phyloP scores from a whole-genome alignment of 2,113 vertebrate species.

The Cyrtonyx montezumae region DNA sequence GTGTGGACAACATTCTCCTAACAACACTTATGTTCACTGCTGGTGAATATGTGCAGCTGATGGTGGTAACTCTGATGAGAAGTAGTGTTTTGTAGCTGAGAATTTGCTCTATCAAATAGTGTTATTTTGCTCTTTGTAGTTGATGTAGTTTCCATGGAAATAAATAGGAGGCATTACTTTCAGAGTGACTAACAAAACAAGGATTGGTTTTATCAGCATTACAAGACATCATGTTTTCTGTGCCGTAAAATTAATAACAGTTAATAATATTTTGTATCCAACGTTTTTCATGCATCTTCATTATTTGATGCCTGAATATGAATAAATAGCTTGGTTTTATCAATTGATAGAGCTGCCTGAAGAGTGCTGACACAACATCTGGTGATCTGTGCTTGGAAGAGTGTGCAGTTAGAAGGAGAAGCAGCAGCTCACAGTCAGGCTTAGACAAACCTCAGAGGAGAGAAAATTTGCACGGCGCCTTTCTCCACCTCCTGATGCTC shows the following conservation, averaged over 20 bases:
- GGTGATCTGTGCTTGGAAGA: background rate
- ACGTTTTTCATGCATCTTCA: background rate
- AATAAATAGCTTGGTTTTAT: background rate
- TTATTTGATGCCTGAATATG: background rate
- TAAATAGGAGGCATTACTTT: too few species aligned
- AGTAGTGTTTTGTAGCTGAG: too few species aligned
- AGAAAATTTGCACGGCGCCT: fast-evolving
- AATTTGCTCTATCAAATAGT: too few species aligned
- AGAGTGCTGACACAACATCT: fast-evolving
- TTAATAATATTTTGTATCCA: background rate
- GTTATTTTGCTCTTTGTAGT: too few species aligned
- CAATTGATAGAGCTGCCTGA: background rate
- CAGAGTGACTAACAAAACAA: background rate
- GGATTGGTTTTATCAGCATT: background rate
- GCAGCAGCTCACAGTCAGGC: background rate
- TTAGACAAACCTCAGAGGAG: background rate
- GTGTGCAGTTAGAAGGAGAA: background rate
- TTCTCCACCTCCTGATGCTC: background rate
- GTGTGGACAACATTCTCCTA: background rate
- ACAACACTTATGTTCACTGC: too few species aligned
- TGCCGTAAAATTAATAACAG: background rate
- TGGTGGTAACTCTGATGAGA: too few species aligned
- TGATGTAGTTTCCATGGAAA: too few species aligned
- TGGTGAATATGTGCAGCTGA: too few species aligned
- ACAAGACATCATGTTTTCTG: background rate